Evolutionary conservation across 37 sponge, comb jelly and placozoan species (phyloP).

Genomic region (Eunapius fragilis): DNA sequence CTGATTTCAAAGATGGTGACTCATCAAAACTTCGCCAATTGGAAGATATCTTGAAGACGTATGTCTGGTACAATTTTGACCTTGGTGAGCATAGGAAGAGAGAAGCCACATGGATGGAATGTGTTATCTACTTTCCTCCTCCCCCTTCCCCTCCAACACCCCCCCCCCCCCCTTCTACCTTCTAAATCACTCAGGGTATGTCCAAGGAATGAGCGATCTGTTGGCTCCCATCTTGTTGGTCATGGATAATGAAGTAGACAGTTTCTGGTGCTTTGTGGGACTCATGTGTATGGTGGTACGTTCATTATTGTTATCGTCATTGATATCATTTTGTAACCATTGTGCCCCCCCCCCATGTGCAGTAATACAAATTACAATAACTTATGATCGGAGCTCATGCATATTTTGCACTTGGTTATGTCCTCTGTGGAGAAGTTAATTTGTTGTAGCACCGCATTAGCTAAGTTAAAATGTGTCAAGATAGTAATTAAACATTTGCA

Average conservation of each 20-base stretch:
- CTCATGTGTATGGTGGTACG: slow-evolving; percentile 91
- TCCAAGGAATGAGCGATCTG: slow-evolving; percentile 99
- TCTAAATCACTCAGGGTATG: slow-evolving; percentile 87
- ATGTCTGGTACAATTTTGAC: slow-evolving; percentile 95
- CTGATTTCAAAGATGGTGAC: slow-evolving; percentile 49
- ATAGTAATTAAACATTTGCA: too few species aligned
- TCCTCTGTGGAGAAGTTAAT: too few species aligned
- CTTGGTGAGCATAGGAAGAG: slow-evolving; percentile 70
- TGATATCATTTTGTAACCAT: too few species aligned
- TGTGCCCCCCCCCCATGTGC: too few species aligned
- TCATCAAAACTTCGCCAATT: slow-evolving; percentile 70
- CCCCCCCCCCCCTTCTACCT: too few species aligned
- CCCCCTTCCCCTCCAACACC: too few species aligned
- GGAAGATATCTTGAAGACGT: slow-evolving; percentile 89
- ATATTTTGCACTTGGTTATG: too few species aligned
- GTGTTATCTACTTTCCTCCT: neutral
- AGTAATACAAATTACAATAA: too few species aligned
- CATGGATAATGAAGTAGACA: slow-evolving; percentile 90
- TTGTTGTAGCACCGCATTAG: too few species aligned
- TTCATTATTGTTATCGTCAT: too few species aligned
- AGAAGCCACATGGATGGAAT: neutral
- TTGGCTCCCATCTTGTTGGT: slow-evolving; percentile 88
- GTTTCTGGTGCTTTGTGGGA: slow-evolving; percentile 98
- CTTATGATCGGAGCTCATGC: too few species aligned
- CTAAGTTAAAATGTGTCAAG: too few species aligned